These are phyloP conservation scores for Agrenia bidenticulata DNA, from an alignment of 2,888 invertebrate genomes.

Conservation along the genomic window DNA sequence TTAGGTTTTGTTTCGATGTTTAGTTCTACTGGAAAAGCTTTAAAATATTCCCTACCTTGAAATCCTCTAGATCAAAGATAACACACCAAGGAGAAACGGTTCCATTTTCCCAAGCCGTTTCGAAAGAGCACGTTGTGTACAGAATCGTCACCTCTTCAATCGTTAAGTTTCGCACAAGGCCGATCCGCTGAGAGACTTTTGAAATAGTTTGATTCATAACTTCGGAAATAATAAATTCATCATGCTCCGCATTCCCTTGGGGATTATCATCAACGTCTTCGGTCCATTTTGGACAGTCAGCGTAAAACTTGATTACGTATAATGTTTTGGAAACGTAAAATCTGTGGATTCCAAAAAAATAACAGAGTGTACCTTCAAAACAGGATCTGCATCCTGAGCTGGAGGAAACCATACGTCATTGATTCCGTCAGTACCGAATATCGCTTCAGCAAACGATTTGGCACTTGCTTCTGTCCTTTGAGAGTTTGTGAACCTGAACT, in stretches of 20 bases:
- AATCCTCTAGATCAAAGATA: conserved; percentile 65
- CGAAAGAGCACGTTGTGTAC: conserved; percentile 75
- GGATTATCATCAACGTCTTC: conserved; percentile 69
- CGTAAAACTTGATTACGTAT: conserved; percentile 67
- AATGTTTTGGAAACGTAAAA: too few relatives aligned
- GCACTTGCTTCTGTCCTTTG: conserved; percentile 76
- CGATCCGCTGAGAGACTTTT: conserved; percentile 64
- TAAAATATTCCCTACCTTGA: conserved; percentile 55
- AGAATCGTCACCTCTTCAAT: conserved; percentile 65
- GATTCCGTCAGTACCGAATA: conserved; percentile 69
- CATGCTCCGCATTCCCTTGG: conserved; percentile 61
- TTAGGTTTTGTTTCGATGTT: too few relatives aligned
- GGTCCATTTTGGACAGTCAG: conserved; percentile 71
- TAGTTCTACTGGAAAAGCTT: too few relatives aligned
- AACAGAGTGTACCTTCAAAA: conserved; percentile 65
- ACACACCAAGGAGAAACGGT: conserved; percentile 76
- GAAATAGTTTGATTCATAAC: conserved; percentile 64
- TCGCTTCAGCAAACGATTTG: conserved; percentile 69
- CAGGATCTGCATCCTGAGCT: conserved; percentile 65
- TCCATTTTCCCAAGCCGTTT: conserved; percentile 73
- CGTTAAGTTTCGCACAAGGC: conserved; percentile 61
- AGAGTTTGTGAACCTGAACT: conserved; percentile 68
- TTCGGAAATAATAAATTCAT: conserved; percentile 61
- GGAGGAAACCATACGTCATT: conserved; percentile 66
- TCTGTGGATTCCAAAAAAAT: too few relatives aligned